Evolutionary conservation across 2,888 invertebrate genomes (phyloP).

Genomic region (Sphaerophoria taeniata): DNA sequence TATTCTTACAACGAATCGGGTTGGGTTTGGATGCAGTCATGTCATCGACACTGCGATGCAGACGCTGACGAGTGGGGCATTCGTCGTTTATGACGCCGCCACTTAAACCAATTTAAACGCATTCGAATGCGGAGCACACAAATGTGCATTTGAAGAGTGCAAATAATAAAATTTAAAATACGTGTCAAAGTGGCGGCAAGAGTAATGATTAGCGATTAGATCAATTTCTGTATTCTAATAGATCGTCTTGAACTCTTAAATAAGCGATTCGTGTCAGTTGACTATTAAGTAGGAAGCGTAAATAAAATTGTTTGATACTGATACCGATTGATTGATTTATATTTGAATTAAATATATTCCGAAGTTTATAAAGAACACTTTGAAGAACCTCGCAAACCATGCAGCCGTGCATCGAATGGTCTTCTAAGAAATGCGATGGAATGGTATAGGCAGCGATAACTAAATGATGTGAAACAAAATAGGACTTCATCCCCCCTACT

Average conservation of each 20-base stretch:
- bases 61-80: not conserved
- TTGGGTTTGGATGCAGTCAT: slow-evolving; percentile 26
- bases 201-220: slow-evolving; percentile 31
- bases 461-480: too few relatives aligned
- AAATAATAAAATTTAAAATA: slow-evolving; percentile 11
- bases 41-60: not conserved
- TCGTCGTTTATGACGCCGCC: too few relatives aligned
- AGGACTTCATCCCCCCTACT: too few relatives aligned
- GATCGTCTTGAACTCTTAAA: slow-evolving; percentile 17
- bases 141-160: slow-evolving; percentile 5
- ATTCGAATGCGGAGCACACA: slow-evolving; percentile 25
- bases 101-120: not conserved
- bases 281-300: slow-evolving; percentile 24
- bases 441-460: too few relatives aligned
- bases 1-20: slow-evolving; percentile 35
- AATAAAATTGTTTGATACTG: too few relatives aligned
- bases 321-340: too few relatives aligned
- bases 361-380: too few relatives aligned
- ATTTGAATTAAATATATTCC: too few relatives aligned
- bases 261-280: slow-evolving; percentile 10
- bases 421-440: too few relatives aligned
- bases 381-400: too few relatives aligned
- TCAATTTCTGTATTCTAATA: slow-evolving; percentile 8
- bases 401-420: too few relatives aligned
- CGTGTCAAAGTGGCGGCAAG: slow-evolving; percentile 31